Percentiles rank a stretch among this genome's conserved stretches.
These are phyloP conservation scores for Euschistus heros DNA, from an alignment of 1,140 invertebrate genomes.

Conservation along the genomic window DNA sequence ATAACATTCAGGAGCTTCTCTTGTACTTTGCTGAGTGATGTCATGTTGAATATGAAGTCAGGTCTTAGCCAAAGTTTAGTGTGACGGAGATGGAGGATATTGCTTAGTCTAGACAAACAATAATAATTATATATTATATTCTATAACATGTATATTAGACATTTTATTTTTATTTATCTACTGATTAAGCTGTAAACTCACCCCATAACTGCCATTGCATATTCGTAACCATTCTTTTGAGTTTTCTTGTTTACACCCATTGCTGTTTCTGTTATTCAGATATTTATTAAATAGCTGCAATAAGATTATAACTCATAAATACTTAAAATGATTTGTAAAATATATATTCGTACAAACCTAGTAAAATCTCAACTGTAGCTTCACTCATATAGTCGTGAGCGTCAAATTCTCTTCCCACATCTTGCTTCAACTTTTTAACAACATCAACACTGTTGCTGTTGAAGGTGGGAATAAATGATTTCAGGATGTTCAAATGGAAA, in stretches of 20 bases:
- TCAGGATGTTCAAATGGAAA: conserved; percentile 84
- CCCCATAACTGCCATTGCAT: conserved; percentile 61
- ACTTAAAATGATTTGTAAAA: not conserved
- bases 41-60: conserved; percentile 49
- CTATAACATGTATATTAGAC: too few relatives aligned
- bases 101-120: conserved; percentile 48
- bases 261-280: conserved; percentile 45
- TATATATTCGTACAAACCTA: conserved; percentile 43
- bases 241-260: conserved; percentile 57
- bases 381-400: conserved; percentile 73
- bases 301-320: too few relatives aligned
- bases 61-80: conserved; percentile 47
- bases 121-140: too few relatives aligned
- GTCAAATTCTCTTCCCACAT: conserved; percentile 54
- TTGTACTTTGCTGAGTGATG: conserved; percentile 46
- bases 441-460: conserved; percentile 59
- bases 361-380: conserved; percentile 77
- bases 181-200: conserved; percentile 30
- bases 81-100: conserved; percentile 55
- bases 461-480: conserved; percentile 77
- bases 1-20: conserved; percentile 47
- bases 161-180: too few relatives aligned
- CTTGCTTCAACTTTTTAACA: conserved; percentile 50
- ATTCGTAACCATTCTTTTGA: conserved; percentile 53
- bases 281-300: too few relatives aligned